Base-by-base conservation (phyloP, 2,797 vertebrate genomes). In the Enteromius treurensis region DNA sequence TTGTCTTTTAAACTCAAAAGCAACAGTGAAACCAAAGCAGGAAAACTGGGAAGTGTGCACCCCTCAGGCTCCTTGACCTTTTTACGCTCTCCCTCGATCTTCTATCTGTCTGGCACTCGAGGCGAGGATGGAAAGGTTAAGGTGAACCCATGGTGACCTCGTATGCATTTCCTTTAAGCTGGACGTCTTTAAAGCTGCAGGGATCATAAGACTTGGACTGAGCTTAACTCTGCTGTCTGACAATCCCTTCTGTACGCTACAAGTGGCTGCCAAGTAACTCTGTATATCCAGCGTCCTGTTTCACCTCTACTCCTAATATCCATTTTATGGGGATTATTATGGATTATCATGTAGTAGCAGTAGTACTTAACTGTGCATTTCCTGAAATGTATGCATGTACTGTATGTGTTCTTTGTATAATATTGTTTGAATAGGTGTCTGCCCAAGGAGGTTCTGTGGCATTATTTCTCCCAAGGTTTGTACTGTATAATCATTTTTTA, bases 81-180 rank as follows among this genome's bases (percentile, higher is more conserved):
- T 81, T 40, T 45, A 51, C 15, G 29, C 69, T 64, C 62, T 79
- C 77, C 62, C 17, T 60, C 58, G 5, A 14, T 60, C 60, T 7
- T 11, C 80, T 74, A 26, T 81, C 80, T 51, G 69, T 74, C 69
- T 81, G 80, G 45, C 58, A 40, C 80, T 40, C 6, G 40, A 73
- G 70, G 40, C 29, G 60, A 64, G 42, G 29, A 65, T 14, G 70
- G 69, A 81, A 81, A 74, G 80, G 80, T 81, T 81, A 74, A 81
- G 70, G 80, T 64, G 55, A 51, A 74, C 42, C 29, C 70, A n/a
- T 17, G 23, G 70, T 81, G 80, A 74, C 70, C 69, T 74, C 80
- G 65, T 51, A n/a, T 49, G 49, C 19, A 49, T 64, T 73, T 64
- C 32, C 42, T 64, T 34, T 64, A 55, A 64, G 69, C 55, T 64